Percentiles rank a stretch among this genome's conserved stretches.
Conservation (phyloP, 2,888 invertebrate genomes). For the Sphaerophoria taeniata region DNA sequence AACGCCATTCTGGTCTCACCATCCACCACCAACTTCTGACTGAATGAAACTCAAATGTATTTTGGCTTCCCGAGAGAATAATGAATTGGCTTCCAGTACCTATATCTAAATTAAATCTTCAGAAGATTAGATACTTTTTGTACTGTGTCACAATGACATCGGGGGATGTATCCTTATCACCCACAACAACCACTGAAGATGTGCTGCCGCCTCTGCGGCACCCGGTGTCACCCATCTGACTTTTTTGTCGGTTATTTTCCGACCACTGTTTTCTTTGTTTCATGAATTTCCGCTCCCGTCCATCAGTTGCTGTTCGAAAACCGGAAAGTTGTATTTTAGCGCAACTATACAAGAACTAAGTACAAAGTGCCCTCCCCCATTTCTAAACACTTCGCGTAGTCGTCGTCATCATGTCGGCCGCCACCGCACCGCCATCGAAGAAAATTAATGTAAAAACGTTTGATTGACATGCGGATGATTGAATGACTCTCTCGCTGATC, state of each 20-base stretch:
- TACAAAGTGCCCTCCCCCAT: too few species aligned
- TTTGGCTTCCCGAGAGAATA: slow-evolving; percentile 65
- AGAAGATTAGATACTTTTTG: slow-evolving; percentile 62
- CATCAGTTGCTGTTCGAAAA: slow-evolving; percentile 42
- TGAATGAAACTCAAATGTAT: slow-evolving; percentile 14
- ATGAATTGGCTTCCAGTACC: slow-evolving; percentile 74
- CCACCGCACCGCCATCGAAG: slow-evolving; percentile 30
- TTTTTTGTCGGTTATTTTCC: slow-evolving; percentile 32
- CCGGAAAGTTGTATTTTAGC: slow-evolving; percentile 44
- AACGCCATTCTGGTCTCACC: background rate
- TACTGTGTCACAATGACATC: slow-evolving; percentile 49
- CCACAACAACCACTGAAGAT: background rate
- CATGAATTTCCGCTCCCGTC: slow-evolving; percentile 60
- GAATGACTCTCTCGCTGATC: slow-evolving; percentile 46
- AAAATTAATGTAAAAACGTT: slow-evolving; percentile 70
- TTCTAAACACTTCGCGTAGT: background rate
- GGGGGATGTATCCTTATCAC: slow-evolving; percentile 45
- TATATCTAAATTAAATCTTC: slow-evolving; percentile 74
- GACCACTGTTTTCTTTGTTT: slow-evolving; percentile 62
- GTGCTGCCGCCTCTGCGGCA: slow-evolving; percentile 1
- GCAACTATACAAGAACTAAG: slow-evolving; percentile 22
- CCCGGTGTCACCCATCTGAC: slow-evolving; percentile 53
- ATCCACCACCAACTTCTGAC: slow-evolving; percentile 7
- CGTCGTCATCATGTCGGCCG: background rate
- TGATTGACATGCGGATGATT: slow-evolving; percentile 73